Evolutionary conservation across 2,797 vertebrate genomes (phyloP), one percentile per base, ranked within the genome.

Genomic region (Lutjanus argentimaculatus): DNA sequence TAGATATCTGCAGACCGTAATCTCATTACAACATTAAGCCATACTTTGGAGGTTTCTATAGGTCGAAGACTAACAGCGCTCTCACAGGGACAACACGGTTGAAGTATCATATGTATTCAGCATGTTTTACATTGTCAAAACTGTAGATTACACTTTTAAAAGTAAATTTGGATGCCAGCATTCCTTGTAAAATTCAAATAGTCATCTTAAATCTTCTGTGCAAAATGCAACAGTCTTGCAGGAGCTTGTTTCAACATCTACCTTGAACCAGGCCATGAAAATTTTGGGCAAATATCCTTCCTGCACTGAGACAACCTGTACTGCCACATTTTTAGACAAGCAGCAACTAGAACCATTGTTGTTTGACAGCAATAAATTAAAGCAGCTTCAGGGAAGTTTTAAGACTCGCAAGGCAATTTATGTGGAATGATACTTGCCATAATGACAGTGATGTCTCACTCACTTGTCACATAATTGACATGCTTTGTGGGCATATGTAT

Each of bases 21-120:
- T 95, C 94, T 93, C 86, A 92, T 95, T 95, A 94, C 61, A 87
- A 86, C 80, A 89, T 84, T 92, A 94, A 93, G 88, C 88, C 86
- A 90, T 84, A 88, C 88, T 92, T 92, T 91, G 85, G 88, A 93
- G 90, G 93, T 91, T 91, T 85, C 85, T 82, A 85, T 77, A 86
- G 90, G 88, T 90, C 76, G 67, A 78, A 87, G 52, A 67, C 78
- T 68, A 77, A 80, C 61, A 63, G 73, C 64, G 64, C 68, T 71
- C 88, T 80, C n/a, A 88, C 57, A 14, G 48, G 57, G 71, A 72
- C 43, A 48, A 30, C 56, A 59, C 58, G 42, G 22, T 40, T 46
- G 30, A 73, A 22, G 53, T 46, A 16, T 45, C 25, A 30, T 8
- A 46, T 43, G 22, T 53, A 8, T 21, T 42, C 16, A 61, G 1